Percentiles rank a stretch among this genome's conserved stretches.
phyloP scores from a whole-genome alignment of 2,888 invertebrate genomes.

The Hirtodrosophila duncani region DNA sequence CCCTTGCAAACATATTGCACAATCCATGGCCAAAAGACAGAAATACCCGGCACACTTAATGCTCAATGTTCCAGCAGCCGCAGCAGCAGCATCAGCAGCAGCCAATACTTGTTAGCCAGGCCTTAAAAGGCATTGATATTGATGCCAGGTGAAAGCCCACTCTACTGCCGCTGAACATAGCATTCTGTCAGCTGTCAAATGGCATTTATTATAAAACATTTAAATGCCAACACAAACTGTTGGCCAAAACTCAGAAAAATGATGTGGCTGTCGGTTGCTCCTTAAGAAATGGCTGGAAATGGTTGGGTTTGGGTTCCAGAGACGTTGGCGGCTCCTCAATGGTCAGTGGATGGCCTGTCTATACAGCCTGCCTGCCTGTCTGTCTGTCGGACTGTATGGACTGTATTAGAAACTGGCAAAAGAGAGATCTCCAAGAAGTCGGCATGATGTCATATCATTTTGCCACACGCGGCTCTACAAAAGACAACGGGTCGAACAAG shows the following conservation, averaged over 20 bases:
- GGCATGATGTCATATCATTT: conserved; percentile 63
- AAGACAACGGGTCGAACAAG: no score
- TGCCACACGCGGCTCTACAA: no score
- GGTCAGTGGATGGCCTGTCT: no score
- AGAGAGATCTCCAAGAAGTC: conserved; percentile 39
- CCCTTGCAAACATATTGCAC: conserved; percentile 24
- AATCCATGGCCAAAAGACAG: conserved; percentile 25
- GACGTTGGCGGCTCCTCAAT: conserved; percentile 21
- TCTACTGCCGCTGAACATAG: conserved; percentile 13
- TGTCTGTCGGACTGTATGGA: conserved; percentile 9
- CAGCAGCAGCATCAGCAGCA: neutral
- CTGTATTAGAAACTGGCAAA: conserved; percentile 35
- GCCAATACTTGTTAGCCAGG: neutral
- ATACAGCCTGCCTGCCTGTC: no score
- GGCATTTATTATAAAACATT: conserved; percentile 56
- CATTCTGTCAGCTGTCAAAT: conserved; percentile 55
- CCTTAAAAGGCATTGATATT: neutral
- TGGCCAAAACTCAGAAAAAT: conserved; percentile 23
- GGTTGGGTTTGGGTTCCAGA: neutral
- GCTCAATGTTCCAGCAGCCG: conserved; percentile 30
- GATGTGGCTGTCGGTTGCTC: conserved; percentile 14
- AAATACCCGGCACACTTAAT: conserved; percentile 13
- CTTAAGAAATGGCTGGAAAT: no score
- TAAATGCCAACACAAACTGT: conserved; percentile 39
- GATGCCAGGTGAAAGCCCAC: conserved; percentile 48